Conservation (phyloP, 2,888 invertebrate species). For the Chrysotoxum bicinctum region DNA sequence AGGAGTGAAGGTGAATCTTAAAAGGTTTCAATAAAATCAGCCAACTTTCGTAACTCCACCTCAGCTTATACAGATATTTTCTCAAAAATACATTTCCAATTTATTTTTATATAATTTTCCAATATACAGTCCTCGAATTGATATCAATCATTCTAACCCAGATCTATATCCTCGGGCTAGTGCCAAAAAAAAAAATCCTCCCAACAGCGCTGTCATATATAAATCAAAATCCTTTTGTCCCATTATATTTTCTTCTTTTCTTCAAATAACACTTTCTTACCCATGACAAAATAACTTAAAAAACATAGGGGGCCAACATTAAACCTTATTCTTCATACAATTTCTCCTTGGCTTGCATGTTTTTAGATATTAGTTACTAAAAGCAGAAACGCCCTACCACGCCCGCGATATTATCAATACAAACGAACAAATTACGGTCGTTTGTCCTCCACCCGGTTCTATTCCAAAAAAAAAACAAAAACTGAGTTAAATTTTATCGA, state of each 20-base stretch:
- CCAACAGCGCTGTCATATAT: neutral
- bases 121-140: too few relatives aligned
- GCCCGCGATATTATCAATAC: conserved; percentile 53
- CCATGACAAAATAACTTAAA: neutral
- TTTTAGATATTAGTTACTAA: conserved; percentile 16
- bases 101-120: too few relatives aligned
- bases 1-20: too few relatives aligned
- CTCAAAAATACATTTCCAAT: too few relatives aligned
- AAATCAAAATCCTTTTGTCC: conserved; percentile 18
- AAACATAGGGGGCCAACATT: neutral
- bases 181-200: neutral
- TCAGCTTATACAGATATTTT: too few relatives aligned
- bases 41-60: too few relatives aligned
- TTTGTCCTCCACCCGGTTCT: neutral
- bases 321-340: neutral
- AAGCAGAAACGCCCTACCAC: conserved; percentile 27
- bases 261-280: conserved; percentile 3
- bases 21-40: too few relatives aligned
- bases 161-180: neutral
- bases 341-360: conserved; percentile 13
- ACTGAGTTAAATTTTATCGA: conserved; percentile 64
- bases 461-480: conserved; percentile 23
- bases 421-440: conserved; percentile 42
- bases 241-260: neutral
- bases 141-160: too few relatives aligned